Evolutionary conservation across 2,797 vertebrate genomes (phyloP).

Genomic region (Ptychadena robeensis): DNA sequence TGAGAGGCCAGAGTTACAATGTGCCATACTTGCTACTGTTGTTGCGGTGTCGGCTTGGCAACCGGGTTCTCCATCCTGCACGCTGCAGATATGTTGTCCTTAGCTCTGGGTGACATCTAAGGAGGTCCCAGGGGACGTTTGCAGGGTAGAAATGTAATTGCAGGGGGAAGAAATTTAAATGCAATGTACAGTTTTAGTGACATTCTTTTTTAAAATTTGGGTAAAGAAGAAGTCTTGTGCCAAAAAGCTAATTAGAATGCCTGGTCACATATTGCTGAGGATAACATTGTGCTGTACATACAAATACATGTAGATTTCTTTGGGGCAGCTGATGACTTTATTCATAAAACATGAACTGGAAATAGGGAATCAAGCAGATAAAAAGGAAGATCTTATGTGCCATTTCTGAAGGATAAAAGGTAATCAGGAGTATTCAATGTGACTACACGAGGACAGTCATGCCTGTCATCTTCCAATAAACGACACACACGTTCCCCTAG

Average conservation of each 20-base stretch:
- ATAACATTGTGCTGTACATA: too few species aligned
- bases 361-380: neutral
- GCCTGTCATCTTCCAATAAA: slow-evolving; percentile 15
- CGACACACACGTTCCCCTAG: neutral
- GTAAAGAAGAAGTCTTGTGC: neutral
- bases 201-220: too few species aligned
- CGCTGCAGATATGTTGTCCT: too few species aligned
- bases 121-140: too few species aligned
- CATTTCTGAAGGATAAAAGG: neutral
- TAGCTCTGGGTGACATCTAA: too few species aligned
- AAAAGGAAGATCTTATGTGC: neutral
- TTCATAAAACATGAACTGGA: slow-evolving; percentile 8
- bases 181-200: too few species aligned
- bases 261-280: neutral
- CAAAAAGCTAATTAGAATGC: neutral
- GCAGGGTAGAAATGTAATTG: too few species aligned
- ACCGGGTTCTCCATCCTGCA: too few species aligned
- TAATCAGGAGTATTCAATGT: neutral
- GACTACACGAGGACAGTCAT: neutral
- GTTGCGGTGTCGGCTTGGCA: too few species aligned
- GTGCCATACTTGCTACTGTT: too few species aligned
- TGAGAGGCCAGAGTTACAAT: too few species aligned
- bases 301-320: neutral
- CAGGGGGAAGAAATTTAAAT: too few species aligned
- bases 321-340: neutral